Evolutionary conservation across 2,113 vertebrate genomes (phyloP).

Genomic region (Halcyon senegalensis): DNA sequence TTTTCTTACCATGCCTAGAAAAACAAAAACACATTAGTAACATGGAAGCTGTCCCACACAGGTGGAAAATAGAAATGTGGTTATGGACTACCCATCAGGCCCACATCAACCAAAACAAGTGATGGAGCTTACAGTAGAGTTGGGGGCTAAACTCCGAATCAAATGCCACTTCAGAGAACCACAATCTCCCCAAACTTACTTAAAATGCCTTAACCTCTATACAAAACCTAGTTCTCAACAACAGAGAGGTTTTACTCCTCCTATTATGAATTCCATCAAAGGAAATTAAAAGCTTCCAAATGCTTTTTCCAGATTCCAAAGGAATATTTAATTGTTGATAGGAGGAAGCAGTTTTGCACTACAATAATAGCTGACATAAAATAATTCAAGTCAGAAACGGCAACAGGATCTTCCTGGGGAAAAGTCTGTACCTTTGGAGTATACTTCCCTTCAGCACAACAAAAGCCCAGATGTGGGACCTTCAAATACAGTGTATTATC

Average conservation of each 20-base stretch:
- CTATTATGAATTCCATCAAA: background rate
- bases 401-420: constrained; percentile 61
- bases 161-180: background rate
- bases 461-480: constrained; percentile 36
- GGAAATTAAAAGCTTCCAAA: constrained; percentile 39
- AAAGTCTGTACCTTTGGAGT: constrained; percentile 25
- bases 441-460: constrained; percentile 20
- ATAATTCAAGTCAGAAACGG: constrained; percentile 32
- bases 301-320: constrained; percentile 4
- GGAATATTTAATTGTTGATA: constrained; percentile 3
- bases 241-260: background rate
- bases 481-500: background rate
- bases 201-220: background rate
- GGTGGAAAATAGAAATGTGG: background rate
- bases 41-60: too few species aligned
- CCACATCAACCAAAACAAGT: background rate
- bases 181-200: background rate
- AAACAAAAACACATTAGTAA: background rate
- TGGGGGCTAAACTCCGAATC: background rate
- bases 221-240: background rate
- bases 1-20: background rate
- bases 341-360: constrained; percentile 4
- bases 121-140: background rate
- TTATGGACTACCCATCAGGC: background rate
- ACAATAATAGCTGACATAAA: constrained; percentile 17